These are phyloP conservation scores for Sarcophaga rosellei DNA, from an alignment of 2,888 invertebrate species.

Conservation along the genomic window DNA sequence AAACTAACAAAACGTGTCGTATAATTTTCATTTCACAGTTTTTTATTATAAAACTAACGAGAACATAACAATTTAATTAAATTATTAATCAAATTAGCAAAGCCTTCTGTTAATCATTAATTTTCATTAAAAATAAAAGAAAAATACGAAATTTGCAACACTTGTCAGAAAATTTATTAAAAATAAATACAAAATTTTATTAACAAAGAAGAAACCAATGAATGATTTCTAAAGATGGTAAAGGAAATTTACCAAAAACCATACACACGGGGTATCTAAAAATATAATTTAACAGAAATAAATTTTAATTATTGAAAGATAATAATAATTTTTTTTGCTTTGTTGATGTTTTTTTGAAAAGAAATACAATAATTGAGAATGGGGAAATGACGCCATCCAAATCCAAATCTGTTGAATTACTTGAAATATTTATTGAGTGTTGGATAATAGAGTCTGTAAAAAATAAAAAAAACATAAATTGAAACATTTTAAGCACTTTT, in stretches of 20 bases:
- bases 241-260: conserved; percentile 5
- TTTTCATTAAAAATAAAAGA: conserved; percentile 9
- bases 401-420: conserved; percentile 17
- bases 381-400: conserved; percentile 20
- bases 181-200: neutral
- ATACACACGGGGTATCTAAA: neutral
- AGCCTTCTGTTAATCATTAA: neutral
- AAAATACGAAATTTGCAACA: conserved; percentile 7
- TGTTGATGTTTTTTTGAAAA: neutral
- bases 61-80: conserved; percentile 14
- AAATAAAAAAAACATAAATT: neutral
- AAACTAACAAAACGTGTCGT: no score
- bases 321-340: no score
- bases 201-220: neutral
- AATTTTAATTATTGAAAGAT: conserved; percentile 1
- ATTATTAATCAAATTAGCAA: neutral
- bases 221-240: neutral
- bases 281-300: neutral
- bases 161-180: conserved; percentile 18
- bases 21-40: no score
- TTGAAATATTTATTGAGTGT: conserved; percentile 14
- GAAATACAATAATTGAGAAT: neutral
- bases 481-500: conserved; percentile 18
- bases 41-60: no score
- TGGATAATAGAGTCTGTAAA: neutral